phyloP scores from a whole-genome alignment of 1,140 invertebrate species.

The Trichoplusia ni region DNA sequence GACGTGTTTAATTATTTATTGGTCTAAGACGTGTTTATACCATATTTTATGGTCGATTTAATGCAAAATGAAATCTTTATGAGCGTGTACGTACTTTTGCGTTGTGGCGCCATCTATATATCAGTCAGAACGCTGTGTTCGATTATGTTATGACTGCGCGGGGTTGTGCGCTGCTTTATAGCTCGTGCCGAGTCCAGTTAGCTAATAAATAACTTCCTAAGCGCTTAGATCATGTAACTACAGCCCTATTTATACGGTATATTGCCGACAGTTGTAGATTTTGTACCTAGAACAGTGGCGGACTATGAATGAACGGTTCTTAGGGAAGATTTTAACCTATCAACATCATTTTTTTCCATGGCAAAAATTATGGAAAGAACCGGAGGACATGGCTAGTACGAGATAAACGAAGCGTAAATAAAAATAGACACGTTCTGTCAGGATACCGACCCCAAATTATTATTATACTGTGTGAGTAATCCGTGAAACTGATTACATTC shows the following conservation, averaged over 20 bases:
- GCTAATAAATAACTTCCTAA: slow-evolving; percentile 28
- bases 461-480: slow-evolving; percentile 25
- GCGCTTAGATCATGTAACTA: slow-evolving; percentile 13
- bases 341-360: background rate
- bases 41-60: slow-evolving; percentile 55
- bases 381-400: too few species aligned
- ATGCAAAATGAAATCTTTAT: slow-evolving; percentile 57
- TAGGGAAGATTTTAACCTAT: too few species aligned
- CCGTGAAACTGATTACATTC: slow-evolving; percentile 19
- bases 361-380: background rate
- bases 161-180: slow-evolving; percentile 35
- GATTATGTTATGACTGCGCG: slow-evolving; percentile 41
- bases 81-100: slow-evolving; percentile 45
- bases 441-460: background rate
- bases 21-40: slow-evolving; percentile 48
- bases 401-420: too few species aligned
- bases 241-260: slow-evolving; percentile 15
- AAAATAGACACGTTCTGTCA: background rate
- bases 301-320: too few species aligned
- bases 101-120: slow-evolving; percentile 47
- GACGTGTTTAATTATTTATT: slow-evolving; percentile 49
- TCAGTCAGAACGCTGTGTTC: slow-evolving; percentile 32
- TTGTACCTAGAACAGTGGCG: too few species aligned
- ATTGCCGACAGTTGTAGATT: background rate
- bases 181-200: slow-evolving; percentile 40